These are phyloP conservation scores for Synergus gifuensis DNA, from an alignment of 2,888 invertebrate species.

Conservation along the genomic window DNA sequence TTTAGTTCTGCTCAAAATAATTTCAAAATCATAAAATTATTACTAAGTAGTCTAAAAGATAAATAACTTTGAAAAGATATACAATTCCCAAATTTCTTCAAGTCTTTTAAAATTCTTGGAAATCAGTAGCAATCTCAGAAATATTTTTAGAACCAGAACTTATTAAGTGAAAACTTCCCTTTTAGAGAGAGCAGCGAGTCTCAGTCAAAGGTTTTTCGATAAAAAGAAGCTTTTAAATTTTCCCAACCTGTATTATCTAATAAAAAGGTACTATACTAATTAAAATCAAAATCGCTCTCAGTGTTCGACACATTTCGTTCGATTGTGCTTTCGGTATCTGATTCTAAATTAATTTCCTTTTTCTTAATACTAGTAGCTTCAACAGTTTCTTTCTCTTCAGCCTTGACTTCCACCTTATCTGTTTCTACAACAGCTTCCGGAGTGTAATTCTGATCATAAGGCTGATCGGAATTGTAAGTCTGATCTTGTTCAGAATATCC, in stretches of 20 bases:
- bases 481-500: slow-evolving; percentile 44
- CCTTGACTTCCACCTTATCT: slow-evolving; percentile 23
- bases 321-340: slow-evolving; percentile 74
- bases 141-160: background rate
- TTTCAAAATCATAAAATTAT: background rate
- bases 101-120: background rate
- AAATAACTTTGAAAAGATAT: background rate
- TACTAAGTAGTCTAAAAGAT: background rate
- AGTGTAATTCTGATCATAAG: slow-evolving; percentile 55
- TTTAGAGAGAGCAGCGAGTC: background rate
- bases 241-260: slow-evolving; percentile 37
- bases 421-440: background rate
- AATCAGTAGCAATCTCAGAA: background rate
- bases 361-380: slow-evolving; percentile 57
- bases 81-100: background rate
- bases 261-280: slow-evolving; percentile 58
- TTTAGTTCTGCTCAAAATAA: background rate
- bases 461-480: slow-evolving; percentile 48
- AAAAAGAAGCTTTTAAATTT: slow-evolving; percentile 9
- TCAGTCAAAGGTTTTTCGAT: background rate
- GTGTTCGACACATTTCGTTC: slow-evolving; percentile 73
- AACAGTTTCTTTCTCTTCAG: slow-evolving; percentile 45
- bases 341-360: slow-evolving; percentile 70
- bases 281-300: slow-evolving; percentile 75
- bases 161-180: background rate